Base-by-base conservation (phyloP, 2,113 vertebrate genomes). In the Bubo blakistoni region DNA sequence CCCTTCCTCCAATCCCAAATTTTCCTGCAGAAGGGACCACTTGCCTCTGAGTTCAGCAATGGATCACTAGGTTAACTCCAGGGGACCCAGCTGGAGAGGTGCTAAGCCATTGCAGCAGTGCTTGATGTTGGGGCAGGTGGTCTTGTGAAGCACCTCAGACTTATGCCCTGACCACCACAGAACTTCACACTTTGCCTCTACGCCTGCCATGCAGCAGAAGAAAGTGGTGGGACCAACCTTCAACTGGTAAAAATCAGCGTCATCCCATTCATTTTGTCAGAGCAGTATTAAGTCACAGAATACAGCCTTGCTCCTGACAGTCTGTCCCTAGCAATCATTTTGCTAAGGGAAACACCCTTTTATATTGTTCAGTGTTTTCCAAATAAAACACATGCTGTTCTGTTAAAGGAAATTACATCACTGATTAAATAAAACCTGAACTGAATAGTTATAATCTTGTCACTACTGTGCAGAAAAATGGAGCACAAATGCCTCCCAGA, bases 391-490 rank as follows among this genome's bases (percentile, higher is more conserved):
- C 81, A 90, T 5, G 2, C 3, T 55, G 51, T 87, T 89, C 71
- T 80, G 38, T 54, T 92, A 82, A 69, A 76, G 54, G 70, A 92
- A 85, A 94, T 90, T 74, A 36, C n/a, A 79, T 27, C 54, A 21
- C 38, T 84, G 57, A 72, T 80, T 80, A 83, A 95, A 93, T 91
- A 90, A 86, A 93, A 81, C 9, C n/a, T 59, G 36, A 94, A 90
- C 54, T 44, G 70, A 40, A 36, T 61, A 61, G 58, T 71, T 91
- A 67, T 52, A 88, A 85, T 59, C 63, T 62, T 82, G 27, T 81
- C 42, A 57, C 62, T 62, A 25, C 49, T 47, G 27, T 19, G 76
- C 2, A 90, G 81, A 94, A 83, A 83, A 86, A 92, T 8, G n/a
- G 22, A 81, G 20, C 10, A 47, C 29, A 63, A 79, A 30, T 27